Evolutionary conservation across 2,113 vertebrate species (phyloP).

Genomic region (Myanophis thanlyinensis): DNA sequence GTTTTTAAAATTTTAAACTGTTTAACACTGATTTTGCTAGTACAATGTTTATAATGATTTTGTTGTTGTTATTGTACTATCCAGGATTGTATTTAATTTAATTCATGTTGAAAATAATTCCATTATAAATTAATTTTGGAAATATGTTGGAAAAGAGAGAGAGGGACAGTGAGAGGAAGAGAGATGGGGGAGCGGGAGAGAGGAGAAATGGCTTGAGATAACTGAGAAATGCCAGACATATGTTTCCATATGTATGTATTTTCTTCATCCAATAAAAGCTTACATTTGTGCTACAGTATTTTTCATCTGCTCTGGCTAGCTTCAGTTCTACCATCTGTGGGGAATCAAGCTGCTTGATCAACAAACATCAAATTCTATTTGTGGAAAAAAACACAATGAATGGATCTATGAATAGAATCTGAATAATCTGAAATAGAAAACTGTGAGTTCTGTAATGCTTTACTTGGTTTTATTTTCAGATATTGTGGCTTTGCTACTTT

Average conservation of each 20-base stretch:
- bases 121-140: not conserved
- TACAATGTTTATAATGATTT: not conserved
- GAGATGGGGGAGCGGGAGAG: too few relatives aligned
- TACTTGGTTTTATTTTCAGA: not conserved
- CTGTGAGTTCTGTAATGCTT: conserved; percentile 8
- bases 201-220: conserved; percentile 9
- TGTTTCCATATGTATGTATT: conserved; percentile 1
- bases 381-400: not conserved
- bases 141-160: not conserved
- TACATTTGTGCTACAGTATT: conserved; percentile 12
- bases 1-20: not conserved
- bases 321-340: conserved; percentile 23
- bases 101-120: not conserved
- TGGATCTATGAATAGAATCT: conserved; percentile 32
- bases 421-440: conserved; percentile 21
- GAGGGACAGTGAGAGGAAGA: not conserved
- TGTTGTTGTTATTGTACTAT: not conserved
- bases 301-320: conserved; percentile 24
- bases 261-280: conserved; percentile 22
- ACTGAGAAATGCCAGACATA: conserved; percentile 18
- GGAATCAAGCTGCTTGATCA: conserved; percentile 39
- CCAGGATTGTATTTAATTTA: not conserved
- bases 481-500: not conserved
- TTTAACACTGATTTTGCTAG: not conserved
- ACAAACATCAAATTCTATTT: conserved; percentile 12